These are phyloP conservation scores for Harlomillsia oculata DNA, from an alignment of 1,140 invertebrate genomes.

Conservation along the genomic window DNA sequence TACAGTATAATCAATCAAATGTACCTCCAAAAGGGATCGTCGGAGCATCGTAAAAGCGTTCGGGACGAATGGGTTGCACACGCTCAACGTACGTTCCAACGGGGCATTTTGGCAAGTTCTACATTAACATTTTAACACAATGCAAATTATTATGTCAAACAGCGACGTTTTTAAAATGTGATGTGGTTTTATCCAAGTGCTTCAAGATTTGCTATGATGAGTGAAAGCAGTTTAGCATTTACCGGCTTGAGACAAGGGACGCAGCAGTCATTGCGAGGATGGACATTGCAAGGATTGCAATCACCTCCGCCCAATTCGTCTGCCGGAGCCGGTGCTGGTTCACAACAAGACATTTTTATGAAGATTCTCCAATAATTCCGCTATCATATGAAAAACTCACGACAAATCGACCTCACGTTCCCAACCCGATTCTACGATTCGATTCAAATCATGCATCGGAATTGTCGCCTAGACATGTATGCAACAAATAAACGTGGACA, in stretches of 20 bases:
- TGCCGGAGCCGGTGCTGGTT: conserved; percentile 21
- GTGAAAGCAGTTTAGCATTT: neutral
- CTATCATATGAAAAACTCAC: no score
- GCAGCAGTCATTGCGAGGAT: conserved; percentile 21
- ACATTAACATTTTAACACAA: no score
- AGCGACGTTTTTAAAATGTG: neutral
- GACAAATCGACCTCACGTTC: no score
- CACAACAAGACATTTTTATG: conserved; percentile 4
- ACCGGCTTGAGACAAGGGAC: neutral
- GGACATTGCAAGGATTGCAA: conserved; percentile 9
- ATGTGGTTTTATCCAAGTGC: no score
- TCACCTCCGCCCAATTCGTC: conserved; percentile 20
- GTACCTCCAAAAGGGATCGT: conserved; percentile 1
- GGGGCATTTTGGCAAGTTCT: conserved; percentile 19
- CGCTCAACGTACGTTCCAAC: conserved; percentile 20
- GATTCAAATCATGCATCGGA: neutral
- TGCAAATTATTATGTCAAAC: no score
- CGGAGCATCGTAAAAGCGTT: conserved; percentile 5
- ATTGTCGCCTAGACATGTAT: no score
- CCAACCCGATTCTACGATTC: neutral
- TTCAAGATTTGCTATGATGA: no score
- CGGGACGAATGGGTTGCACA: conserved; percentile 3
- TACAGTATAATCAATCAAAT: neutral
- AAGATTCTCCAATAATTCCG: neutral
- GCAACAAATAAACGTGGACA: no score